These are phyloP conservation scores for Pyrrhura leucotis DNA, from an alignment of 2,797 vertebrate genomes.

Conservation along the genomic window DNA sequence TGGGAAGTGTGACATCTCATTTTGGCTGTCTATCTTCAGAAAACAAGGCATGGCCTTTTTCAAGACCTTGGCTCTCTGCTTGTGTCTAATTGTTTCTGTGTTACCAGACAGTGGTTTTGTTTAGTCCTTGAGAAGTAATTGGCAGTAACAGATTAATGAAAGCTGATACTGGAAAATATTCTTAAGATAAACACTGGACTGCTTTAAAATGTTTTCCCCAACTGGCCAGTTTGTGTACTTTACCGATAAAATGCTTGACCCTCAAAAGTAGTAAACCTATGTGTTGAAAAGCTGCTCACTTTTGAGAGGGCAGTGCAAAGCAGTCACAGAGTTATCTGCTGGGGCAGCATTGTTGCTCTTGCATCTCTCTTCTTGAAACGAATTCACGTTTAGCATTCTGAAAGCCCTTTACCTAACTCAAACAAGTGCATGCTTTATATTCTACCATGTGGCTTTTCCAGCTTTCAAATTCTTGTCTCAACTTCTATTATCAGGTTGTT, in stretches of 20 bases:
- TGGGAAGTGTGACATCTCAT: accelerated
- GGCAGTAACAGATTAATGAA: not conserved
- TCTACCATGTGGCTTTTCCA: not conserved
- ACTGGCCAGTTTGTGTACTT: not conserved
- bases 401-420: not conserved
- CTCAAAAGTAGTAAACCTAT: not conserved
- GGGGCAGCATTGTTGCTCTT: not conserved
- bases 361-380: not conserved
- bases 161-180: not conserved
- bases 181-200: not conserved
- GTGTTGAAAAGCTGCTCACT: not conserved
- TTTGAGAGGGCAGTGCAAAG: not conserved
- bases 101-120: not conserved
- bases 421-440: not conserved
- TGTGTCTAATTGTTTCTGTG: not conserved
- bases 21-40: not conserved
- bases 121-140: not conserved
- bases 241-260: not conserved
- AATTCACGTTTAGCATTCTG: not conserved
- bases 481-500: not conserved
- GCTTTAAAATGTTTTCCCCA: not conserved
- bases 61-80: not conserved
- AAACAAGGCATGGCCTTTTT: not conserved
- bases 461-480: not conserved
- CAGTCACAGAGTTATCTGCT: not conserved